Evolutionary conservation across 2,113 vertebrate genomes (phyloP).

Genomic region (Conger conger): DNA sequence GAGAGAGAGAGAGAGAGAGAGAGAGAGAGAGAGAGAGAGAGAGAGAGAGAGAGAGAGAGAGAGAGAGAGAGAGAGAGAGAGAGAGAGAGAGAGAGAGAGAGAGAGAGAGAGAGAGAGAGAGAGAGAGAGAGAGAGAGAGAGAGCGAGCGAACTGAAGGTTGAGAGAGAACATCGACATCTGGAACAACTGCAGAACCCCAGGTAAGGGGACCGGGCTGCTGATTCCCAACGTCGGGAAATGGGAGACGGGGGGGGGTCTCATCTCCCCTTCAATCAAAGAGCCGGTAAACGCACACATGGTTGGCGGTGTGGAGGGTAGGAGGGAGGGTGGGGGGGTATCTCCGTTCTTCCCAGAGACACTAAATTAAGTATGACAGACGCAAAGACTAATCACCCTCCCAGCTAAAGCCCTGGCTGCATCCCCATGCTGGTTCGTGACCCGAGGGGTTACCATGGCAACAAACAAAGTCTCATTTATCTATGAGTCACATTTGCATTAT

Average conservation of each 20-base stretch:
- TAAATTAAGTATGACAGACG: constrained; percentile 89
- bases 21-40: no score
- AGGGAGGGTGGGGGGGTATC: constrained; percentile 13
- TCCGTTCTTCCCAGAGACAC: constrained; percentile 65
- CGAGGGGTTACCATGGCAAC: constrained; percentile 83
- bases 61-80: no score
- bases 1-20: no score
- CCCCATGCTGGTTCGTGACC: constrained; percentile 80
- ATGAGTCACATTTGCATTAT: constrained; percentile 65
- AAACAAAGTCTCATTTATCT: constrained; percentile 87
- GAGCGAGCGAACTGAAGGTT: no score
- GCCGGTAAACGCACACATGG: not conserved
- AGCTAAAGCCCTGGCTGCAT: constrained; percentile 80
- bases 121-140: no score
- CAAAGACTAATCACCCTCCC: constrained; percentile 87
- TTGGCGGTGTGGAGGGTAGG: not conserved
- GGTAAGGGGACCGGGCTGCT: constrained; percentile 34
- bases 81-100: no score
- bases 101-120: no score
- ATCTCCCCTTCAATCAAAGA: constrained; percentile 40
- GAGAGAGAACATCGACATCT: no score
- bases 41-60: no score
- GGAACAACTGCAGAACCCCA: constrained; percentile 22
- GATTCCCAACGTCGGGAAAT: constrained; percentile 27
- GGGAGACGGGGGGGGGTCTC: constrained; percentile 14